Conservation (phyloP, 2,888 invertebrate species). For the Teleogryllus oceanicus region DNA sequence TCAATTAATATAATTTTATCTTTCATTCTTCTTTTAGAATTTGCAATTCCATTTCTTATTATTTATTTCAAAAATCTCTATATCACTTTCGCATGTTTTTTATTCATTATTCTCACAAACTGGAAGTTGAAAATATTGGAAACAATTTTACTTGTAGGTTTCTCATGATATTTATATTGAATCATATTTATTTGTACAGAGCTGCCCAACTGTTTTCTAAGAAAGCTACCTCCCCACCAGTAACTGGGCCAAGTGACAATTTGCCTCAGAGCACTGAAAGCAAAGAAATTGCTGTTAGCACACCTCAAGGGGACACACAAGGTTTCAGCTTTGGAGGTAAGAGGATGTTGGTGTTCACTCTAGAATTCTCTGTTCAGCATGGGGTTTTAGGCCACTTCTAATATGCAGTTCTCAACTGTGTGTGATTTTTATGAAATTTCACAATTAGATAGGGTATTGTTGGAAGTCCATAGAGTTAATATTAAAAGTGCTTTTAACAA, state of each 20-base stretch:
- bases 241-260: constrained; percentile 37
- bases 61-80: too few relatives aligned
- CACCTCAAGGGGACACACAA: constrained; percentile 47
- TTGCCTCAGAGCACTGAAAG: constrained; percentile 31
- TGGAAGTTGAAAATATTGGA: too few relatives aligned
- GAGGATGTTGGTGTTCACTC: background rate
- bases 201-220: constrained; percentile 50
- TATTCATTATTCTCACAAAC: too few relatives aligned
- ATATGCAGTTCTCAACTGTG: background rate
- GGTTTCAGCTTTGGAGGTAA: constrained; percentile 46
- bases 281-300: constrained; percentile 35
- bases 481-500: too few relatives aligned
- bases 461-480: too few relatives aligned
- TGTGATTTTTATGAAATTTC: too few relatives aligned
- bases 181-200: constrained; percentile 39
- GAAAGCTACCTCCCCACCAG: constrained; percentile 30
- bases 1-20: too few relatives aligned
- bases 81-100: too few relatives aligned
- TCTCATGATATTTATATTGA: background rate
- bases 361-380: background rate
- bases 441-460: too few relatives aligned
- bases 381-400: background rate
- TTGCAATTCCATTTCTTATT: too few relatives aligned
- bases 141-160: too few relatives aligned
- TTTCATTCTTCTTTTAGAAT: too few relatives aligned